phyloP scores from a whole-genome alignment of 2,888 invertebrate genomes.

The Hermaeophaga mercurialis region DNA sequence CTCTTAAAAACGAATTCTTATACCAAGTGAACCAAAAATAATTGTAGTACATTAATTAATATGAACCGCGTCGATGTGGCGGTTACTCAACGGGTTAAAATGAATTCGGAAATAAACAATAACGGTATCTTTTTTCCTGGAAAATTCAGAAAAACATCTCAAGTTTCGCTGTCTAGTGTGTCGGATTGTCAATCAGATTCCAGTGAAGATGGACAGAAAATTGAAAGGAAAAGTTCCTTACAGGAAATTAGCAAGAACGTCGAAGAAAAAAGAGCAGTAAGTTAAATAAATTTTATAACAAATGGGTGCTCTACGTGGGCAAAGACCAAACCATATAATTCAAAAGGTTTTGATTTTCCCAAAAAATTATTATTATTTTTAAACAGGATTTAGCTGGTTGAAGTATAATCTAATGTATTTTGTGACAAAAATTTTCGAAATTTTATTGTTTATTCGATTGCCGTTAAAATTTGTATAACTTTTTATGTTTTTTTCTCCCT shows the following conservation, averaged over 20 bases:
- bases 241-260: slow-evolving; percentile 32
- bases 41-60: not conserved
- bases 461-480: too few species aligned
- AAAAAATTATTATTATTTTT: too few species aligned
- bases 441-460: too few species aligned
- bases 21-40: too few species aligned
- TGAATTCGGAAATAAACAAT: slow-evolving; percentile 8
- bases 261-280: slow-evolving; percentile 33
- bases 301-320: too few species aligned
- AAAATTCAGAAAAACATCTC: slow-evolving; percentile 33
- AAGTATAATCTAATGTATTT: too few species aligned
- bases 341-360: too few species aligned
- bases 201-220: slow-evolving; percentile 41
- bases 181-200: slow-evolving; percentile 46
- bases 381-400: too few species aligned
- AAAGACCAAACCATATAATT: too few species aligned
- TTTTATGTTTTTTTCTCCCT: too few species aligned
- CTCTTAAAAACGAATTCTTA: not conserved
- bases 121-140: not conserved
- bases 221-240: slow-evolving; percentile 29
- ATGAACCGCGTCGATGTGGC: not conserved
- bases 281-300: too few species aligned
- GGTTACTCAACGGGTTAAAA: not conserved
- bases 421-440: too few species aligned
- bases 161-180: slow-evolving; percentile 45